Base-by-base conservation (phyloP, 35 echinoderm and acorn worm genomes). In the Diadema setosum region DNA sequence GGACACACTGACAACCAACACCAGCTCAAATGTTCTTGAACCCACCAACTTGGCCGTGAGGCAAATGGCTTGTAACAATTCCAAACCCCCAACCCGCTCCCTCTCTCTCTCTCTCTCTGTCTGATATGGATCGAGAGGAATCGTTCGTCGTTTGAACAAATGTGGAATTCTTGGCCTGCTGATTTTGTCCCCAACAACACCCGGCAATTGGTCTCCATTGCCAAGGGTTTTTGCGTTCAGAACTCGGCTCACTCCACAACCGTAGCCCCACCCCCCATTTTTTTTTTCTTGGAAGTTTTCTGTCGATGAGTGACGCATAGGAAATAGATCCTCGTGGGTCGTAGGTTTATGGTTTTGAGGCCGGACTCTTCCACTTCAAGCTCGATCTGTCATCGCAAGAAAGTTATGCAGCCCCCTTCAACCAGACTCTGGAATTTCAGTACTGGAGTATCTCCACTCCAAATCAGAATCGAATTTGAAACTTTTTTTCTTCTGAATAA, bases 391-490 rank as follows among this genome's bases (percentile, higher is more conserved):
- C 73, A 78, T n/a, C 73, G 40, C 35, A 26, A 15, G 21, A 25
- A 44, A 78, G 73, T 78, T 78, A 78, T 44, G 73, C 73, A 78
- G 73, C 39, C 73, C 73, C 73, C 44, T 44, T 36, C 11, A 21
- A 34, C 73, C 73, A 78, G 40, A 26, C 85, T 33, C 44, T 44
- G 67, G 85, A 75, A 87, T 84, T 36, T 35, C 33, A 39, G 36
- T 73, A 14, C 35, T 46, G 85, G 85, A 44, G 57, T 55, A 84
- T 84, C 73, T 78, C 31, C 3, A 41, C 73, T 44, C 73, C n/a
- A 78, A 44, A 78, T 84, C 82, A 55, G 48, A 87, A 87, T 73
- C 75, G 85, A 87, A 87, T 87, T 87, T 87, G 85, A 87, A 87
- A 87, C 59, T 29, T 84, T 43, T 41, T 43, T 39, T 67, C 37